These are phyloP conservation scores for Herpailurus yagouaroundi DNA, from an alignment of 2,113 vertebrate species.

Conservation along the genomic window DNA sequence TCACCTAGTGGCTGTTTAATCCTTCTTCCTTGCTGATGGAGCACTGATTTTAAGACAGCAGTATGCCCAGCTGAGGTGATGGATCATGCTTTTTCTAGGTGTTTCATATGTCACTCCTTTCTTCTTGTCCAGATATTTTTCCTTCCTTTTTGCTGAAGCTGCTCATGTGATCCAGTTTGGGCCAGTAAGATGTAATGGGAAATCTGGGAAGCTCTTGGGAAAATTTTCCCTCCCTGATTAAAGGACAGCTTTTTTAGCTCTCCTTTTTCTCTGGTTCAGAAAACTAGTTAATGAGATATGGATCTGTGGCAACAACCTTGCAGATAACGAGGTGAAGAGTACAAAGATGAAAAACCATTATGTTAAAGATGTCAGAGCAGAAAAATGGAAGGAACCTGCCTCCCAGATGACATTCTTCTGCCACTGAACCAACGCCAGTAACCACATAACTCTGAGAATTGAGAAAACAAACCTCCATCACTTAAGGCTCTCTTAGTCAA, in stretches of 20 bases:
- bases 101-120: neutral
- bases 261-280: neutral
- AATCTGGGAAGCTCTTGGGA: neutral
- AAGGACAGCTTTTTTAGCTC: neutral
- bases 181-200: neutral
- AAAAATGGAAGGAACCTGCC: neutral
- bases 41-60: neutral
- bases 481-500: neutral
- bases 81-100: neutral
- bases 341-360: neutral
- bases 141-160: neutral
- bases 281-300: neutral
- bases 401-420: neutral
- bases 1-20: neutral
- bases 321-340: neutral
- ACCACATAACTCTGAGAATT: neutral
- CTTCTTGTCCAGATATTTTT: neutral
- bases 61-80: neutral
- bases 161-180: neutral
- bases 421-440: neutral
- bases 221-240: neutral
- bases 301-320: neutral
- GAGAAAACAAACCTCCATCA: neutral
- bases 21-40: neutral
- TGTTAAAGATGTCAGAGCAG: slow-evolving; percentile 9